phyloP scores from a whole-genome alignment of 2,113 vertebrate genomes.

The Mastomys coucha region DNA sequence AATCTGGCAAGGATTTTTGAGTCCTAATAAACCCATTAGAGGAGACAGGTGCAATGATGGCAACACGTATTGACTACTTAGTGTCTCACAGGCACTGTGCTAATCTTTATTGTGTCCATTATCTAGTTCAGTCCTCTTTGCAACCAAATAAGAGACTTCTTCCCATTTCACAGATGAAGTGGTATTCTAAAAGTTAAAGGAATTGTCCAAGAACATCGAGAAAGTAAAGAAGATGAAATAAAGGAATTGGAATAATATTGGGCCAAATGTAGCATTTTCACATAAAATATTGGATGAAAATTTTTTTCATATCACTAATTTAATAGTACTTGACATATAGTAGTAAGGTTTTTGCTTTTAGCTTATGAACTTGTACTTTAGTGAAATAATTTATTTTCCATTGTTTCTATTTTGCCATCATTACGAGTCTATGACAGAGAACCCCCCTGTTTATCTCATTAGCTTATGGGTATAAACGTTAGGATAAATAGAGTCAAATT shows the following conservation, averaged over 20 bases:
- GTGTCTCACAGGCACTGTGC: background rate
- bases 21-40: slow-evolving; percentile 26
- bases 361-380: background rate
- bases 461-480: background rate
- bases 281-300: background rate
- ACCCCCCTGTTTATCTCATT: background rate
- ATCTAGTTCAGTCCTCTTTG: background rate
- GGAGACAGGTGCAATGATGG: background rate
- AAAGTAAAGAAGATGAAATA: background rate
- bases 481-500: background rate
- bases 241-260: background rate
- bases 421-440: background rate
- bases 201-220: background rate
- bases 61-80: background rate
- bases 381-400: background rate
- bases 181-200: background rate
- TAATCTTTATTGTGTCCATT: background rate
- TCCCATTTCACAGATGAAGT: slow-evolving; percentile 17
- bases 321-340: background rate
- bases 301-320: background rate
- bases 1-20: background rate
- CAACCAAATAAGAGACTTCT: background rate
- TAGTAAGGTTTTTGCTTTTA: background rate
- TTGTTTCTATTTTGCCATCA: background rate
- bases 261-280: background rate